Base-by-base conservation (phyloP, 1,140 invertebrate species). In the Pemphigus obesinymphae region DNA sequence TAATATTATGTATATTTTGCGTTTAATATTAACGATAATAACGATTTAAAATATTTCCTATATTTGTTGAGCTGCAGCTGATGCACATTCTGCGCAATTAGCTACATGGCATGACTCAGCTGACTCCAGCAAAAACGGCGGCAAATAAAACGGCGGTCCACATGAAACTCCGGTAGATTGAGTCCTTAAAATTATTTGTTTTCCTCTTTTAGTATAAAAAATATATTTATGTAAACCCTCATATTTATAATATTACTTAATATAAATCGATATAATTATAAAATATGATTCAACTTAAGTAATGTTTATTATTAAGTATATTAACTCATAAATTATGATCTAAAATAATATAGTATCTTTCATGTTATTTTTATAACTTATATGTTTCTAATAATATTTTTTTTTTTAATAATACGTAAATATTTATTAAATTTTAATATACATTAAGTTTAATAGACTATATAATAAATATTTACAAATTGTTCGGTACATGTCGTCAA, bases 141-240 rank as follows among this genome's bases (percentile, higher is more conserved):
- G 76, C 76, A 80, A 61, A 61, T 80, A 80, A 63, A 80, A 80
- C 10, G 76, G 76, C 37, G 76, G 55, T 11, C 53, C 76, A n/a
- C 76, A 80, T n/a, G 76, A 58, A 80, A 80, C 76, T 45, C 76
- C 76, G 6, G 76, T 61, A n/a, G 76, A 63, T 61, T 80, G 76
- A 2, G 76, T 63, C 26, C 76, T 80, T 7, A 29, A 61, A 73
- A 50, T 3, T 17, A 50, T 50, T 50, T 20, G 48, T 5, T 50
- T 20, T 2, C 17, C 43, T 11, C 43, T 45, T 23, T n/a, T 53
- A 53, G 20, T 53, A 23, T 23, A n/a, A 53, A 53, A n/a, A 53
- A 53, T 6, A 53, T n/a, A 23, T n/a, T n/a, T n/a, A n/a, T 43
- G 43, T 11, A 23, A 26, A 68, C 7, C 13, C 4, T 68, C 5